These are phyloP conservation scores for Sapajus apella DNA, from an alignment of 2,113 vertebrate species.

Conservation along the genomic window DNA sequence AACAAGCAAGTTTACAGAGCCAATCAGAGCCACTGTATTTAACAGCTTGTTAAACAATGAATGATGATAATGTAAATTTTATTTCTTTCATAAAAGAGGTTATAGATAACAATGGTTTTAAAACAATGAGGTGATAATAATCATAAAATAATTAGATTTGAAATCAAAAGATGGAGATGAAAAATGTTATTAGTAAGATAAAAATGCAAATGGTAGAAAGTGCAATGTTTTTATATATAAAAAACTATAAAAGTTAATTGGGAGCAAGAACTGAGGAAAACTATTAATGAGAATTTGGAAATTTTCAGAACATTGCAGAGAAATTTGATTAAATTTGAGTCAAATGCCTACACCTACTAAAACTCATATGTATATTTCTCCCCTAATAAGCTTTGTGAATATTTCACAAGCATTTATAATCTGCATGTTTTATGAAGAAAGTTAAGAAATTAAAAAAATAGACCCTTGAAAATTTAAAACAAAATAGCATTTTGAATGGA, in stretches of 20 bases:
- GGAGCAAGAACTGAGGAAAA: constrained; percentile 79
- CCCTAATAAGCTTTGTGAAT: neutral
- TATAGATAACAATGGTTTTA: constrained; percentile 80
- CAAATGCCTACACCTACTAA: neutral
- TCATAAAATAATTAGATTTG: constrained; percentile 81
- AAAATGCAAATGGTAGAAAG: constrained; percentile 72
- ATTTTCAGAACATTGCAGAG: constrained; percentile 49
- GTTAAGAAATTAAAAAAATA: neutral
- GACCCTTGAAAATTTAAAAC: neutral
- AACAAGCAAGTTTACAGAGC: neutral
- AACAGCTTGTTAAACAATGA: constrained; percentile 51
- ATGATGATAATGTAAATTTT: constrained; percentile 69
- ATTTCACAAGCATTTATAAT: neutral
- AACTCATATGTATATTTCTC: neutral
- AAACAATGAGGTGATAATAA: constrained; percentile 60
- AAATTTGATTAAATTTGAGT: constrained; percentile 8
- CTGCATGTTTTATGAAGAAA: neutral
- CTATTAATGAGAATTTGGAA: constrained; percentile 67
- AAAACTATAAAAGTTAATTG: constrained; percentile 83
- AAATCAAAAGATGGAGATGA: constrained; percentile 81
- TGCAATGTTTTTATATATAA: constrained; percentile 68
- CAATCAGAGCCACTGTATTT: neutral
- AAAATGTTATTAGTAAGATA: constrained; percentile 79
- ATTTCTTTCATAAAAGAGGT: constrained; percentile 72
- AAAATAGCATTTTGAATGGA: neutral